phyloP scores from a whole-genome alignment of 2,888 invertebrate genomes.

The Hesperia comma region DNA sequence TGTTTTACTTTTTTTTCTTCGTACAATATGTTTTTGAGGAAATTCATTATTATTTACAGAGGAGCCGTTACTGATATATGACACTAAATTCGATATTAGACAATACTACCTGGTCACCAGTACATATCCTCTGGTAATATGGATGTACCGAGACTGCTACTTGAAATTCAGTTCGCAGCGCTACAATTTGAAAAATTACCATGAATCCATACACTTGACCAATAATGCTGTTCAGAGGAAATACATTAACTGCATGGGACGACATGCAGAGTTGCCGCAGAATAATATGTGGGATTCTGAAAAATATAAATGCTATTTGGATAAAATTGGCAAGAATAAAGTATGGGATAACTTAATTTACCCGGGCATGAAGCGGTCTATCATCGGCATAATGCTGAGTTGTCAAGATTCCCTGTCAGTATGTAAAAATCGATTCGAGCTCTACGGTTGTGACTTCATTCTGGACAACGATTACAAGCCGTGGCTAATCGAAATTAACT shows the following conservation, averaged over 20 bases:
- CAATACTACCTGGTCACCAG: slow-evolving; percentile 94
- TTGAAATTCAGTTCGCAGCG: slow-evolving; percentile 93
- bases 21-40: background rate
- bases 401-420: slow-evolving; percentile 89
- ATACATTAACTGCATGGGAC: slow-evolving; percentile 81
- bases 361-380: slow-evolving; percentile 92
- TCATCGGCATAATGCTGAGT: slow-evolving; percentile 91
- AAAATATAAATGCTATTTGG: slow-evolving; percentile 87
- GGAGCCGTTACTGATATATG: slow-evolving; percentile 91
- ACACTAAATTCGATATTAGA: slow-evolving; percentile 95
- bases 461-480: slow-evolving; percentile 92
- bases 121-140: slow-evolving; percentile 90
- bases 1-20: slow-evolving; percentile 18
- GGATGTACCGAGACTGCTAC: slow-evolving; percentile 94
- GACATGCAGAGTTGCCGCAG: slow-evolving; percentile 86
- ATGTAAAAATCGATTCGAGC: slow-evolving; percentile 91
- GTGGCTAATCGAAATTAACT: slow-evolving; percentile 97
- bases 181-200: slow-evolving; percentile 90
- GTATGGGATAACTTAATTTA: slow-evolving; percentile 91
- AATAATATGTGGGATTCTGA: slow-evolving; percentile 94
- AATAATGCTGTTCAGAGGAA: slow-evolving; percentile 94
- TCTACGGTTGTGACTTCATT: slow-evolving; percentile 97
- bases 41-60: slow-evolving; percentile 79
- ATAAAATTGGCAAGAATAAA: slow-evolving; percentile 80
- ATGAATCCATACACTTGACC: slow-evolving; percentile 93